Percentiles rank a stretch among this genome's conserved stretches.
Conservation (phyloP, 1,140 invertebrate genomes). For the Oedothorax gibbosus region DNA sequence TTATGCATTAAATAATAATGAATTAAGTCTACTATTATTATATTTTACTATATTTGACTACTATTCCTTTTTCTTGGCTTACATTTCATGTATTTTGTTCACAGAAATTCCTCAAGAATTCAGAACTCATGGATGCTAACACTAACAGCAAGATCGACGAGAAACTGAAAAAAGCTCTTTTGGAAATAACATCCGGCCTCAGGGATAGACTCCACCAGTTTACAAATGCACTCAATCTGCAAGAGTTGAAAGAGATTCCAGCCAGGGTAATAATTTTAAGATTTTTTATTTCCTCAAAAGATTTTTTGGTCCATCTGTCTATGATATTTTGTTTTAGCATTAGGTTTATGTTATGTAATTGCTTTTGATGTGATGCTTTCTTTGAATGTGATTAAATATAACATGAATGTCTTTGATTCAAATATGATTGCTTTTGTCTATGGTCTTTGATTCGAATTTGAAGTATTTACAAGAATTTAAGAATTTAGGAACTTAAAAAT, state of each 20-base stretch:
- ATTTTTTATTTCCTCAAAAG: not conserved
- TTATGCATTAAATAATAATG: too few species aligned
- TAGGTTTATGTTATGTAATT: not conserved
- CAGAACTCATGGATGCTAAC: not conserved
- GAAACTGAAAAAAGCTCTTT: slow-evolving; percentile 34
- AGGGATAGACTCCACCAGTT: slow-evolving; percentile 45
- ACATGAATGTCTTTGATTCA: too few species aligned
- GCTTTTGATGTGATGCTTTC: too few species aligned
- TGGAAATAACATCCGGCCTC: slow-evolving; percentile 35
- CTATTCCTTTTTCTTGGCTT: not conserved
- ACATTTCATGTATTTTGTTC: not conserved
- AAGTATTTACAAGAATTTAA: too few species aligned
- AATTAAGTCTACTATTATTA: too few species aligned
- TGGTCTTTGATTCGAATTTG: too few species aligned
- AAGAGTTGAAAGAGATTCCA: slow-evolving; percentile 48
- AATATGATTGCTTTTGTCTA: too few species aligned
- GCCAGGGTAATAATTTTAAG: slow-evolving; percentile 19
- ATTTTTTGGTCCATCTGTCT: not conserved
- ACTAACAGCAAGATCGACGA: slow-evolving; percentile 33
- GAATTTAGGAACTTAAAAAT: too few species aligned
- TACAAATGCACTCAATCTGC: slow-evolving; percentile 43
- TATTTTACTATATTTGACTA: too few species aligned
- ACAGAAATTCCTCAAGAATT: slow-evolving; percentile 4
- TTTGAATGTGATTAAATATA: too few species aligned
- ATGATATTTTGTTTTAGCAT: not conserved